These are phyloP conservation scores for Urophycis tenuis DNA, from an alignment of 2,797 vertebrate species.

Conservation along the genomic window DNA sequence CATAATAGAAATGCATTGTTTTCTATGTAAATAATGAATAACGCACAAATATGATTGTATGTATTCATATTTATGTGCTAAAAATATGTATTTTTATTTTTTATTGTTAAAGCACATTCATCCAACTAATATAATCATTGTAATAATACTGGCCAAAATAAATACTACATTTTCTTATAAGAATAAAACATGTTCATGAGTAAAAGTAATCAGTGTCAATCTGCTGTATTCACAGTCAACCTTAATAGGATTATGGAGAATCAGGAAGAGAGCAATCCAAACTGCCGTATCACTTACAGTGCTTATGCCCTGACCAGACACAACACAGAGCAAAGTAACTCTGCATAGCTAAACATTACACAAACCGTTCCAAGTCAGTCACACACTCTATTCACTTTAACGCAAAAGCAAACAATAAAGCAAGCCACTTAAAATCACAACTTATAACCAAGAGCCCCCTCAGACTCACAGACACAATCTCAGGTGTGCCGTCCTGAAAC, in stretches of 20 bases:
- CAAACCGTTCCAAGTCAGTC: not conserved
- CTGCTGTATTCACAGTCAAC: slow-evolving; percentile 46
- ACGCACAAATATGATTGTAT: not conserved
- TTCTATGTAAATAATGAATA: not conserved
- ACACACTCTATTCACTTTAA: not conserved
- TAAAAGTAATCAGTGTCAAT: slow-evolving; percentile 27
- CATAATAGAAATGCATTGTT: not conserved
- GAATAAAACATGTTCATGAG: slow-evolving; percentile 31
- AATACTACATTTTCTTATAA: not conserved
- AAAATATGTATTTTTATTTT: not conserved
- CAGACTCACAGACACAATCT: not conserved
- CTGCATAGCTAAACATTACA: not conserved
- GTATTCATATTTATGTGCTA: not conserved
- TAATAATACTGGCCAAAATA: not conserved
- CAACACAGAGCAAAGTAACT: not conserved
- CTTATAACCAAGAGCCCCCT: not conserved
- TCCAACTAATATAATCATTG: not conserved
- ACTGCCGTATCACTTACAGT: slow-evolving; percentile 14
- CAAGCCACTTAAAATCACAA: not conserved
- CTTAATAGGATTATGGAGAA: slow-evolving; percentile 56
- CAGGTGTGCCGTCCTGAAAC: not conserved
- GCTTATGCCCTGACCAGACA: not conserved
- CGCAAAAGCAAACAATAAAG: not conserved
- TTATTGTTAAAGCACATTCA: not conserved
- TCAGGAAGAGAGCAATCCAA: slow-evolving; percentile 26